Evolutionary conservation across 1,140 invertebrate genomes (phyloP).

Genomic region (Diabrotica virgifera): DNA sequence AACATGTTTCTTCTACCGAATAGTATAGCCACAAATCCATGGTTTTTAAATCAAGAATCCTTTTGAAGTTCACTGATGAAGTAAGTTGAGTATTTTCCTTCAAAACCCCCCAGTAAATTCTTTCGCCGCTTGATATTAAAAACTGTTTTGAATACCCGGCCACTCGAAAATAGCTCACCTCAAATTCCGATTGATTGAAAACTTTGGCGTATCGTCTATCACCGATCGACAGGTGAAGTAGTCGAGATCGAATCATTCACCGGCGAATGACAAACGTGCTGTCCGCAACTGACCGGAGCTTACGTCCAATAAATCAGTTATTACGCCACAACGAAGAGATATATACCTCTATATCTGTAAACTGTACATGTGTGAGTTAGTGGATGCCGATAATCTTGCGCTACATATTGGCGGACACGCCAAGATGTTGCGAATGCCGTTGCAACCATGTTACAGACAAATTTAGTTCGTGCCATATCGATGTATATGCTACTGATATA

Average conservation of each 20-base stretch:
- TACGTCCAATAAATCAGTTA: conserved; percentile 7
- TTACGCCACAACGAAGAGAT: background rate
- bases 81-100: too few relatives aligned
- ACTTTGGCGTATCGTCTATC: too few relatives aligned
- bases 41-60: too few relatives aligned
- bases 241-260: background rate
- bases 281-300: conserved; percentile 6
- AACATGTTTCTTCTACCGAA: too few relatives aligned
- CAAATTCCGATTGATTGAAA: too few relatives aligned
- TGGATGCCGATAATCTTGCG: conserved; percentile 5
- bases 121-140: too few relatives aligned
- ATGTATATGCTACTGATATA: background rate
- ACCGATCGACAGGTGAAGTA: background rate
- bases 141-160: too few relatives aligned
- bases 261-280: conserved; percentile 5
- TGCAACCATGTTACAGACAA: background rate
- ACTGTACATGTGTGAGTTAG: background rate
- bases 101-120: too few relatives aligned
- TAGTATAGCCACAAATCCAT: too few relatives aligned
- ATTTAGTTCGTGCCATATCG: background rate
- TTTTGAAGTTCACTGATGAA: too few relatives aligned
- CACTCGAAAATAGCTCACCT: too few relatives aligned
- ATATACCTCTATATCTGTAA: background rate
- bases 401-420: conserved; percentile 6
- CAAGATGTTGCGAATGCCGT: conserved; percentile 7